Evolutionary conservation across 2,113 vertebrate species (phyloP).

Genomic region (Alectura lathami): DNA sequence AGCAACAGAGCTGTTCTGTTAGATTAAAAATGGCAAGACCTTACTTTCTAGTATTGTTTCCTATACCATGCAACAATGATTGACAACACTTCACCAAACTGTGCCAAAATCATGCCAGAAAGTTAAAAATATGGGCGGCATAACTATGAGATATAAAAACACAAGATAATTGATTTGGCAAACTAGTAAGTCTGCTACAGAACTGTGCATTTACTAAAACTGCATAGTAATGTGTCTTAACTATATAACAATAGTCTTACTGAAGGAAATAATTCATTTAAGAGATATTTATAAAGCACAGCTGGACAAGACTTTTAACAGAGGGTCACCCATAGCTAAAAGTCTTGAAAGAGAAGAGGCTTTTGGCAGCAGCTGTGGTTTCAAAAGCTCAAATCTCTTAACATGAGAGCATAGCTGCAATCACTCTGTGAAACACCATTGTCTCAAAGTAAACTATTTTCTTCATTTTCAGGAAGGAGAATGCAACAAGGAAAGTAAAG

Average conservation of each 20-base stretch:
- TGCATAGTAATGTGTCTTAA: background rate
- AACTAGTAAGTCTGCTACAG: background rate
- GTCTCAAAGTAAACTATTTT: constrained; percentile 5
- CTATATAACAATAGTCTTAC: background rate
- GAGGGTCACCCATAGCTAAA: constrained; percentile 4
- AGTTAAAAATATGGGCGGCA: background rate
- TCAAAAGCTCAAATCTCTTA: constrained; percentile 30
- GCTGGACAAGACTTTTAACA: constrained; percentile 36
- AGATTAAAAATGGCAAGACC: constrained; percentile 31
- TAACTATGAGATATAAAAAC: background rate
- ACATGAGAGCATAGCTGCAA: background rate
- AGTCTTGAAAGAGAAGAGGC: background rate
- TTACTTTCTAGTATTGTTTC: constrained; percentile 30
- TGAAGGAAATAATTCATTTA: constrained; percentile 48
- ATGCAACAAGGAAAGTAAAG: background rate
- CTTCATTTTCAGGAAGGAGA: background rate
- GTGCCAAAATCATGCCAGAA: background rate
- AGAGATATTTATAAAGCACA: constrained; percentile 51
- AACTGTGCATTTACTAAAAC: background rate
- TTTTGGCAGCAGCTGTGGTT: constrained; percentile 25
- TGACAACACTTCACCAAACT: background rate
- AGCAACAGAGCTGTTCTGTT: constrained; percentile 36
- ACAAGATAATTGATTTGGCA: background rate
- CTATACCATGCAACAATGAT: background rate
- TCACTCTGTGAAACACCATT: constrained; percentile 3